Evolutionary conservation across 2,797 vertebrate species (phyloP), one percentile per base, ranked within the genome.

Genomic region (Danio choprae): DNA sequence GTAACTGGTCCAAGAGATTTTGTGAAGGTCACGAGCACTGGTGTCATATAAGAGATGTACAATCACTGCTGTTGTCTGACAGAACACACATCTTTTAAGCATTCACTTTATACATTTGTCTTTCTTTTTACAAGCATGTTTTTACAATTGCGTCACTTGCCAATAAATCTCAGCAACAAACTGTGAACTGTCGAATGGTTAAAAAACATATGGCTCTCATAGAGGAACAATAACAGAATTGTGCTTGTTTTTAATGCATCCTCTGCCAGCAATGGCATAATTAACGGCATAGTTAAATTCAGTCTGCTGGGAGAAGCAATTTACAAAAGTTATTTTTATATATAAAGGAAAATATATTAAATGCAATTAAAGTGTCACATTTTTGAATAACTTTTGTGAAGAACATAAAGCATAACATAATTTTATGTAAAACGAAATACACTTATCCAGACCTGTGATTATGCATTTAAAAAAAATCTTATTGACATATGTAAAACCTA

Each of bases 211-310:
- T 81, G 80, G 77, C 40, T 67, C 18, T 29, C 44, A 62, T 38
- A 77, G 59, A 74, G 64, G 81, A 79, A 80, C 76, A 72, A 68
- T 63, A 59, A 71, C 76, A 74, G 69, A 82, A 85, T 77, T 62
- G 74, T 67, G 63, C 16, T 77, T 48, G 36, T 65, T 82, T 85
- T 81, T 3, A 78, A 77, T 12, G 76, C 77, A n/a, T 12, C 38
- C 22, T 67, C 40, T 38, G 65, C 68, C 36, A 74, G 48, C 59
- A 48, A 84, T 46, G 60, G 41, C 12, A 55, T 60, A 48, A 70
- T 74, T 86, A 67, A 29, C 13, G 29, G 29, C 29, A 29, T 29
- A 29, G 29, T 29, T 29, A 29, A 29, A 29, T 50, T 41, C 6
- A 15, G 36, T 51, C 76, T 59, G 11, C 20, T 53, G 73, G 60